These are phyloP conservation scores for Trichomalopsis sarcophagae DNA, from an alignment of 1,140 invertebrate genomes.

Conservation along the genomic window DNA sequence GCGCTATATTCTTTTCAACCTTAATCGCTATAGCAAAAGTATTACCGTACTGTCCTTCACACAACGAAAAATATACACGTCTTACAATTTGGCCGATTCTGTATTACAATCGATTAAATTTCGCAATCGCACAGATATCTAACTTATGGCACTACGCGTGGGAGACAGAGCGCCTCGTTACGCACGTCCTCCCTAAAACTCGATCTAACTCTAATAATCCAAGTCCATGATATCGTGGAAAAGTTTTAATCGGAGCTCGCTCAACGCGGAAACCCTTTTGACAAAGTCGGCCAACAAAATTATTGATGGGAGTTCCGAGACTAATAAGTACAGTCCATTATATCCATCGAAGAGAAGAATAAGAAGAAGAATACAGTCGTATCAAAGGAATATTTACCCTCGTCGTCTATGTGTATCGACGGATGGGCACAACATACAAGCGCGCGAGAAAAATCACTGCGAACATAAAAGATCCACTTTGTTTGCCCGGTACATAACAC, in stretches of 20 bases:
- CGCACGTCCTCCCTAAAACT: slow-evolving; percentile 23
- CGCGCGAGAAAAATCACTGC: no score
- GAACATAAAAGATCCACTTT: neutral
- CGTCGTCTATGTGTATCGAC: no score
- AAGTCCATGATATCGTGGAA: slow-evolving; percentile 11
- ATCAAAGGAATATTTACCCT: no score
- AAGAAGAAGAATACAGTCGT: no score
- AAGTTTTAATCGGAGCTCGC: neutral
- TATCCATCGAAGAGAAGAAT: no score
- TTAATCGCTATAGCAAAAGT: slow-evolving; percentile 15
- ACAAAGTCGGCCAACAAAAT: neutral
- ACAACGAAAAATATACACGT: neutral
- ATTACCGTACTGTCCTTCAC: neutral
- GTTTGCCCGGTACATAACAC: neutral
- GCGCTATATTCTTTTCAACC: slow-evolving; percentile 20
- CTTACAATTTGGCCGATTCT: no score
- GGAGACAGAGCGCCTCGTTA: neutral
- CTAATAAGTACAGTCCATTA: neutral
- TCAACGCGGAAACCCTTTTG: neutral
- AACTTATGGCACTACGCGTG: slow-evolving; percentile 23
- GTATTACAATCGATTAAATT: no score
- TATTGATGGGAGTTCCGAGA: neutral
- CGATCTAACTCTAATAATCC: slow-evolving; percentile 2
- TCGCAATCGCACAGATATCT: neutral
- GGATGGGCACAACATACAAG: no score